These are phyloP conservation scores for Hemicentrotus pulcherrimus DNA, from an alignment of 35 echinoderm and acorn worm species.

Conservation along the genomic window DNA sequence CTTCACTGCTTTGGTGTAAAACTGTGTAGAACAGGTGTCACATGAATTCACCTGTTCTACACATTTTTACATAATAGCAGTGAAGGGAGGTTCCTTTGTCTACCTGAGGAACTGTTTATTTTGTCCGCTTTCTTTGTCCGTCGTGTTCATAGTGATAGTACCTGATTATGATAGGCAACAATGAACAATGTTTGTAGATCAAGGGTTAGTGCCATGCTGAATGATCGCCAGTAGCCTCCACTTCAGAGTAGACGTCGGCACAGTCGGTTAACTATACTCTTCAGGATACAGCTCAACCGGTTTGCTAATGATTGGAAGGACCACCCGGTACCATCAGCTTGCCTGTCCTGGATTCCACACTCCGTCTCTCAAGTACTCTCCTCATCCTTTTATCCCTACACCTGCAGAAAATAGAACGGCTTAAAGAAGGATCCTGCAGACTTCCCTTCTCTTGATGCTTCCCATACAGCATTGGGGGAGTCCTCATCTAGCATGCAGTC, in stretches of 20 bases:
- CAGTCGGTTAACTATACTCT: background rate
- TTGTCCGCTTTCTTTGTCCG: too few relatives aligned
- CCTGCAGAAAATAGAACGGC: background rate
- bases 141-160: too few relatives aligned
- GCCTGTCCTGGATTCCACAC: background rate
- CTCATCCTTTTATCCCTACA: background rate
- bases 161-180: constrained; percentile 28
- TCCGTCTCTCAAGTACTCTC: background rate
- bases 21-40: too few relatives aligned
- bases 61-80: too few relatives aligned
- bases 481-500: background rate
- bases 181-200: background rate
- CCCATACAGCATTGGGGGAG: background rate
- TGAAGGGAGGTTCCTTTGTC: too few relatives aligned
- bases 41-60: too few relatives aligned
- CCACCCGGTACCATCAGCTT: background rate
- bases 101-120: too few relatives aligned
- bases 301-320: background rate
- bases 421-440: background rate
- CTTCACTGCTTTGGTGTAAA: too few relatives aligned
- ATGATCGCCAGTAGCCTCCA: background rate
- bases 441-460: background rate
- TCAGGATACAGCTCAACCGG: background rate
- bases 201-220: background rate
- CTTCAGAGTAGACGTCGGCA: background rate